Conservation (phyloP, 2,113 vertebrate genomes). For the Sula dactylatra region DNA sequence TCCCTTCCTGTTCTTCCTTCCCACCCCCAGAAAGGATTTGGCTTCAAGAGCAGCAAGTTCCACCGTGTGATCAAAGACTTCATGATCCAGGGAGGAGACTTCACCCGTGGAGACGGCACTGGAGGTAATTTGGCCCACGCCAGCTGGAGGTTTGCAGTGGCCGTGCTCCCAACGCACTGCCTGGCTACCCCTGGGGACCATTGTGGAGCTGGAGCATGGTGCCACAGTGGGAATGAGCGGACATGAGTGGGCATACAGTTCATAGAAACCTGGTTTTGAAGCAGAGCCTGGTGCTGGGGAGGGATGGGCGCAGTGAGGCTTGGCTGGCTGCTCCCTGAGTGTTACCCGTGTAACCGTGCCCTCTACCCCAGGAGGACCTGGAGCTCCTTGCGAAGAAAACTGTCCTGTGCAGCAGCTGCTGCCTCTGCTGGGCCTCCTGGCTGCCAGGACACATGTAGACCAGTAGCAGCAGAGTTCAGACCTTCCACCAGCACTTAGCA, state of each 20-base stretch:
- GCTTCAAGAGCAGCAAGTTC: constrained; percentile 95
- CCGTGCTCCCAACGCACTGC: accelerated
- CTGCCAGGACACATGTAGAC: not conserved
- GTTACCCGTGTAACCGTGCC: no score
- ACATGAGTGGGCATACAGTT: not conserved
- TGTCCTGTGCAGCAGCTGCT: not conserved
- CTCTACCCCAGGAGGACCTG: not conserved
- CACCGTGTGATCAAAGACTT: constrained; percentile 97
- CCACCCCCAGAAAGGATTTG: constrained; percentile 90
- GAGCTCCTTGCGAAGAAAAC: not conserved
- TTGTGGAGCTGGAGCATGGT: not conserved
- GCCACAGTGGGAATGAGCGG: not conserved
- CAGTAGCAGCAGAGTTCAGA: not conserved
- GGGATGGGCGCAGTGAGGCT: not conserved
- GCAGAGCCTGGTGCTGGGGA: not conserved
- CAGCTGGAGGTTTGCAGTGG: accelerated
- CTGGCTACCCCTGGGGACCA: not conserved
- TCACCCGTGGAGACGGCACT: constrained; percentile 94
- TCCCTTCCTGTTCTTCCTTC: not conserved
- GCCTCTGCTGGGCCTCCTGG: not conserved
- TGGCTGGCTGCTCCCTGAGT: no score
- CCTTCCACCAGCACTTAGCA: not conserved
- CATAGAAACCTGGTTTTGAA: accelerated
- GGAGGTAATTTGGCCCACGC: constrained; percentile 77
- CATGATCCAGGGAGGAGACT: constrained; percentile 99